Evolutionary conservation across 2,797 vertebrate genomes (phyloP).

Genomic region (Rhodeus uyekii): DNA sequence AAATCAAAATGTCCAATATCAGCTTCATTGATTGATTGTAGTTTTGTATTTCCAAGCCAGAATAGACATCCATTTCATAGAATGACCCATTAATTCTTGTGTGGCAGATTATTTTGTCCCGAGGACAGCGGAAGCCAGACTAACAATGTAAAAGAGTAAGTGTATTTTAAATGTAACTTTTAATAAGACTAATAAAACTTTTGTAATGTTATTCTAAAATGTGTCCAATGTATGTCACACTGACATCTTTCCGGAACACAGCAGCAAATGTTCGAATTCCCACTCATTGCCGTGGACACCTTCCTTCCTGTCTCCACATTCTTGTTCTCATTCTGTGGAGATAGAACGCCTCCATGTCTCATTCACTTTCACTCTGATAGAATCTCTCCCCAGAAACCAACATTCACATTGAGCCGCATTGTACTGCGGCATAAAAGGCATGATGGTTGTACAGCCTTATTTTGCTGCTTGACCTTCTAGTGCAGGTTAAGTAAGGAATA

Average conservation of each 20-base stretch:
- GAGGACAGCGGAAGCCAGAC: not conserved
- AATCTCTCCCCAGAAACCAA: conserved; percentile 19
- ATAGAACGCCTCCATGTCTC: conserved; percentile 10
- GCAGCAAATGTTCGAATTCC: not conserved
- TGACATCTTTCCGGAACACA: not conserved
- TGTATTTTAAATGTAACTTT: not conserved
- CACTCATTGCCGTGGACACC: not conserved
- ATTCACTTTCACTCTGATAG: conserved; percentile 29
- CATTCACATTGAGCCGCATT: not conserved
- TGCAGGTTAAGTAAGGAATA: not conserved
- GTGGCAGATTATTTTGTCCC: not conserved
- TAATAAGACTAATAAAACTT: too few species aligned
- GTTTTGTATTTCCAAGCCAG: not conserved
- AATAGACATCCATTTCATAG: not conserved
- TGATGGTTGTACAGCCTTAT: not conserved
- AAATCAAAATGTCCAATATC: too few species aligned
- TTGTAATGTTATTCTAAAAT: not conserved
- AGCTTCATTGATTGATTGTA: too few species aligned
- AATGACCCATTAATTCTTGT: not conserved
- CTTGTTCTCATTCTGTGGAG: conserved; percentile 29
- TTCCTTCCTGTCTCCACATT: conserved; percentile 19
- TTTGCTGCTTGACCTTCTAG: conserved; percentile 17
- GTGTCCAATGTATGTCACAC: not conserved
- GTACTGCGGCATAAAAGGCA: not conserved
- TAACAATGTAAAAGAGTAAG: not conserved